Evolutionary conservation across 1,140 invertebrate genomes (phyloP), one percentile per base, ranked within the genome.

Genomic region (Atta cephalotes): DNA sequence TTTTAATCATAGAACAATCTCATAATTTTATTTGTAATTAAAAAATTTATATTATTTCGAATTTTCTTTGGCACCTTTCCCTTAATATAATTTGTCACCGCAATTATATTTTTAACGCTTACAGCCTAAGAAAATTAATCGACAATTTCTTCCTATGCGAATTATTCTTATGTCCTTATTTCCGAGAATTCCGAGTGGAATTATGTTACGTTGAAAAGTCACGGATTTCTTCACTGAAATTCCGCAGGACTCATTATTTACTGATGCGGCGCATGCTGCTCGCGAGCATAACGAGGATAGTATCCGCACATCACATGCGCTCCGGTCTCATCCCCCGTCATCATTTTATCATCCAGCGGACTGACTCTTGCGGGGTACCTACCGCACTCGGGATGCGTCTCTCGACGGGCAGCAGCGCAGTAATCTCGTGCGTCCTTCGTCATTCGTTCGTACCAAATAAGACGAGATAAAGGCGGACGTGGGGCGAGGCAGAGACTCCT

Each of bases 401-500:
- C 88, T 81, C 85, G 77, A 80, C 88, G 86, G 68, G 89, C 89
- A 90, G 71, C 88, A 58, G 72, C 68, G 79, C 68, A 77, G 88
- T 82, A 91, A 92, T 92, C 88, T 90, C 71, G 88, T 85, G 90
- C 90, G 89, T 92, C 89, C 86, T 82, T 77, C 87, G 87, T 84
- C 76, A 91, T 88, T 89, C 86, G 89, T 85, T 21, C 89, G 68
- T 86, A 90, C 86, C 89, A 90, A 90, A 90, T 90, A 90, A 90
- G 89, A 90, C 89, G 86, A 90, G 86, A 45, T 84, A 87, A 84
- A 90, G 60, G 74, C 51, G 58, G 62, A 65, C 74, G 58, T 71
- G 78, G 45, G 60, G 66, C 7, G 68, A 53, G 35, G 28, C 10
- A 45, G 45, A 25, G 56, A 21, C 56, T 84, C 72, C 80, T 82